Conservation (phyloP, 2,888 invertebrate species). For the Aspidapion aeneum region DNA sequence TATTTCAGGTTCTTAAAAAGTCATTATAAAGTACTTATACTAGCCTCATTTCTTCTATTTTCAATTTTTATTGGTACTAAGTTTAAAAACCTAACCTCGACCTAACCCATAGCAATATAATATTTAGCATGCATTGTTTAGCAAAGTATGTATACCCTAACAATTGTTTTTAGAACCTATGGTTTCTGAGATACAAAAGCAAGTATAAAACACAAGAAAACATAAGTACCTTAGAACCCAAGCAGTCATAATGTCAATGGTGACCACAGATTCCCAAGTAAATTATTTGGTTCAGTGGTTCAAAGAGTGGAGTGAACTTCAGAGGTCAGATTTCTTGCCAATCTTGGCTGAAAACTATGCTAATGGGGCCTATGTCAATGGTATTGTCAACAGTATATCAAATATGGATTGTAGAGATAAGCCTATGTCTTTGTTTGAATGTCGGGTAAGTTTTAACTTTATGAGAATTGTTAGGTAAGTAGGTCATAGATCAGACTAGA, state of each 20-base stretch:
- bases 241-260: conserved; percentile 38
- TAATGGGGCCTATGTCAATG: conserved; percentile 65
- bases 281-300: conserved; percentile 85
- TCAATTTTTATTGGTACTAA: neutral
- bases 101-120: no score
- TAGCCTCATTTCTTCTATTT: neutral
- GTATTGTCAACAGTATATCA: conserved; percentile 65
- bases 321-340: conserved; percentile 78
- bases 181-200: no score
- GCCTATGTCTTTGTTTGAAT: conserved; percentile 79
- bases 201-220: no score
- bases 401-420: conserved; percentile 67
- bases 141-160: no score
- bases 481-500: no score
- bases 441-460: conserved; percentile 65
- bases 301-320: conserved; percentile 84
- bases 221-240: no score
- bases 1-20: no score
- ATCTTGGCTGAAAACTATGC: conserved; percentile 66
- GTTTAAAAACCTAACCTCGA: no score
- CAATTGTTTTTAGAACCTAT: no score
- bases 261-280: conserved; percentile 68
- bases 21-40: no score
- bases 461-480: no score
- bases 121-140: no score